A percentile compares a stretch with the other conserved stretches of the same genome.
phyloP scores from a whole-genome alignment of 1,140 invertebrate species.

The Drosophila biarmipes region DNA sequence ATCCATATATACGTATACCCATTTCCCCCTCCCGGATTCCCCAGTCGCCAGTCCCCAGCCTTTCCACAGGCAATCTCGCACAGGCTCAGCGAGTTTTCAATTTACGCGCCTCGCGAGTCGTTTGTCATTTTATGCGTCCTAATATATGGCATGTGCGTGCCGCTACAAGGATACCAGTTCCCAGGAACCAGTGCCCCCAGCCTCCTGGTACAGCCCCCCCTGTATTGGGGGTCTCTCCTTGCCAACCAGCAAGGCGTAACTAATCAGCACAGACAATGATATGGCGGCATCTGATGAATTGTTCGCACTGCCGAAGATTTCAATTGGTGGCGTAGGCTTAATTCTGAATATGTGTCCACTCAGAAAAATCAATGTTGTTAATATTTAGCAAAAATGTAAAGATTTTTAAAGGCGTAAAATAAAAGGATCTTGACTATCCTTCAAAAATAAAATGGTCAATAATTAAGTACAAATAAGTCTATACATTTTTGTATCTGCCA shows the following conservation, averaged over 20 bases:
- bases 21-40: background rate
- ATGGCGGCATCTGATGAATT: conserved; percentile 78
- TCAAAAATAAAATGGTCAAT: too few relatives aligned
- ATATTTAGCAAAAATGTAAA: too few relatives aligned
- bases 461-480: too few relatives aligned
- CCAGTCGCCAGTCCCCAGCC: background rate
- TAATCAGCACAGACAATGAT: conserved; percentile 85
- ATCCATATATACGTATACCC: conserved; percentile 23
- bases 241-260: conserved; percentile 67
- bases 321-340: conserved; percentile 21
- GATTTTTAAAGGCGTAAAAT: too few relatives aligned
- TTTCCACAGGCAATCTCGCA: conserved; percentile 49
- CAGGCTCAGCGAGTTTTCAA: conserved; percentile 79
- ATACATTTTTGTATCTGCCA: too few relatives aligned
- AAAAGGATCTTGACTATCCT: too few relatives aligned
- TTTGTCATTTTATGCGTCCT: conserved; percentile 81
- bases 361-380: background rate
- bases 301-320: conserved; percentile 48
- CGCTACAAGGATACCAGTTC: conserved; percentile 47
- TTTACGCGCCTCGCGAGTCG: conserved; percentile 79
- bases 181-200: conserved; percentile 6
- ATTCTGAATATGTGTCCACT: conserved; percentile 17
- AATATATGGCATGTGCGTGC: conserved; percentile 81
- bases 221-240: conserved; percentile 19
- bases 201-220: background rate